phyloP scores from a whole-genome alignment of 2,888 invertebrate species.

The Hylaea fasciaria region DNA sequence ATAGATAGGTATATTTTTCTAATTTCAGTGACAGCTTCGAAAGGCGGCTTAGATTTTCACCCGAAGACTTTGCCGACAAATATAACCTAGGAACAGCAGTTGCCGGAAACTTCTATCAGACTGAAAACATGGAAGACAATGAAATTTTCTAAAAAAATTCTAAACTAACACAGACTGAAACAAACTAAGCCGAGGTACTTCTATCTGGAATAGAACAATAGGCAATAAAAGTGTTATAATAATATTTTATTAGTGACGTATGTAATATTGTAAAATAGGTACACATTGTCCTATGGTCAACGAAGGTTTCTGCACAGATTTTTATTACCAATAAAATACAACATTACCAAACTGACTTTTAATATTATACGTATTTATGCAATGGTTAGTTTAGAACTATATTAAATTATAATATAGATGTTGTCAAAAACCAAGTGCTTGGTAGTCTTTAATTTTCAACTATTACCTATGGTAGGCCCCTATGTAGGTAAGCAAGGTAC shows the following conservation, averaged over 20 bases:
- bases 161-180: not conserved
- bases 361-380: no score
- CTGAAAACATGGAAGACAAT: constrained; percentile 74
- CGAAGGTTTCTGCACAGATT: no score
- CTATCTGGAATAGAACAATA: not conserved
- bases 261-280: not conserved
- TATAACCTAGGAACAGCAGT: constrained; percentile 14
- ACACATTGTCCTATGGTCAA: no score
- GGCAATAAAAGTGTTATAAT: not conserved
- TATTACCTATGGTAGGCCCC: no score
- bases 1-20: not conserved
- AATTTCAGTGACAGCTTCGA: constrained; percentile 28
- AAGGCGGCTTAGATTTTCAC: constrained; percentile 24
- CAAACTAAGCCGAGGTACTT: no score
- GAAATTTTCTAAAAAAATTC: not conserved
- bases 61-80: constrained; percentile 16
- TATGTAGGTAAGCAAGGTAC: no score
- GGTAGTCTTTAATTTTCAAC: no score
- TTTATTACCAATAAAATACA: not conserved
- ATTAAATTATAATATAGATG: no score
- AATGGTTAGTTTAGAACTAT: no score
- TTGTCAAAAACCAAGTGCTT: no score
- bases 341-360: not conserved
- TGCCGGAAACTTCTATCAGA: constrained; percentile 91
- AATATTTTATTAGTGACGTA: not conserved